phyloP scores from a whole-genome alignment of 2,113 vertebrate genomes.

The Myanophis thanlyinensis region DNA sequence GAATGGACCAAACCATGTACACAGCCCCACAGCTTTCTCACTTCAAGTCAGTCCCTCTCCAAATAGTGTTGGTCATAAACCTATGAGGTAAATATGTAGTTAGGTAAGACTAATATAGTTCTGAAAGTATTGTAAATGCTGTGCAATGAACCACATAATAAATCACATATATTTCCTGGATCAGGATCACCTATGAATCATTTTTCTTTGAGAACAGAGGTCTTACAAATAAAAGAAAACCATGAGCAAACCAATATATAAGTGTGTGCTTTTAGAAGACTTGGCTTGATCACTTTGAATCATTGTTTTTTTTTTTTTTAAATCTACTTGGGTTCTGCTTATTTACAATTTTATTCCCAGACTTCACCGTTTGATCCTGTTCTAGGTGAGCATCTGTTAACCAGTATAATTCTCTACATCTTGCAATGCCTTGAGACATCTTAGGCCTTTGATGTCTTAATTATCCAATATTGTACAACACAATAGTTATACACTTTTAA shows the following conservation, averaged over 20 bases:
- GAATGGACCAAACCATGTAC: background rate
- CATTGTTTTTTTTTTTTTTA: background rate
- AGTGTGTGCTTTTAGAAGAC: background rate
- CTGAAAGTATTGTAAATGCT: background rate
- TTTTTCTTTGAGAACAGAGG: background rate
- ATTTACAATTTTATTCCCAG: background rate
- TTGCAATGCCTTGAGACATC: background rate
- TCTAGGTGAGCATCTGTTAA: background rate
- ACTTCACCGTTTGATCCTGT: background rate
- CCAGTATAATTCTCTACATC: background rate
- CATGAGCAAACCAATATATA: background rate
- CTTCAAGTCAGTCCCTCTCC: background rate
- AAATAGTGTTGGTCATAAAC: background rate
- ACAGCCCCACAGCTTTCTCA: background rate
- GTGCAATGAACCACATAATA: background rate
- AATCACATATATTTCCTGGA: background rate
- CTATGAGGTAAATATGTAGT: background rate
- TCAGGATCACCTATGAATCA: background rate
- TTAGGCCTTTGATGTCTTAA: background rate
- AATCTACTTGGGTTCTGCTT: background rate
- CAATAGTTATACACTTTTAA: conserved; percentile 5
- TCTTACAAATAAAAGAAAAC: background rate
- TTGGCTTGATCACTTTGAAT: background rate
- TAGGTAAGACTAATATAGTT: background rate
- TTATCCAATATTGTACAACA: background rate